Percentiles rank a stretch among this genome's conserved stretches.
phyloP scores from a whole-genome alignment of 2,113 vertebrate genomes.

The Leucosticte australis region DNA sequence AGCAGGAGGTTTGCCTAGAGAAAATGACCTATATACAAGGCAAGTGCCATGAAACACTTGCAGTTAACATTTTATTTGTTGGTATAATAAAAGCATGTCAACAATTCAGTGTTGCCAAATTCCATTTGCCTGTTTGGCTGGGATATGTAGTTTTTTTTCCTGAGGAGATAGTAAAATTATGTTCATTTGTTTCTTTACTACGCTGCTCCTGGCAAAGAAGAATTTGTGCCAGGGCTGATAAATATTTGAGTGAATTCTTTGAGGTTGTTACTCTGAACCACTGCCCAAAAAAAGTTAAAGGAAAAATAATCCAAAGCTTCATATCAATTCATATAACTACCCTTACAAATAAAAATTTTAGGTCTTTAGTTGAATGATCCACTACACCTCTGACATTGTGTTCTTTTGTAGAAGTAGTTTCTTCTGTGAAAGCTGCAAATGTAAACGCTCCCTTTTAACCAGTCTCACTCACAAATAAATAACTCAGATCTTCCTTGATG shows the following conservation, averaged over 20 bases:
- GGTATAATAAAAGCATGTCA: slow-evolving; percentile 25
- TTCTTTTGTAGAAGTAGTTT: not conserved
- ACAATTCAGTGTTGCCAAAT: slow-evolving; percentile 1
- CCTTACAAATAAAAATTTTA: not conserved
- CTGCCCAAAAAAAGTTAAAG: not conserved
- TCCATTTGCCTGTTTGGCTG: slow-evolving; percentile 16
- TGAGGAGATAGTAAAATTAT: not conserved
- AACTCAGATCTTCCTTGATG: not conserved
- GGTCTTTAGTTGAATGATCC: not conserved
- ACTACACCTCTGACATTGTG: not conserved
- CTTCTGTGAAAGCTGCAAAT: not conserved
- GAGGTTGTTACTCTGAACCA: not conserved
- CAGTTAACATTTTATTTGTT: not conserved
- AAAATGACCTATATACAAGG: slow-evolving; percentile 19
- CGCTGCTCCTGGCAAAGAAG: not conserved
- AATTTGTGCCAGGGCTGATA: not conserved
- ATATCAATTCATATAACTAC: not conserved
- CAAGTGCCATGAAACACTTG: not conserved
- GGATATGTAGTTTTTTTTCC: slow-evolving; percentile 11
- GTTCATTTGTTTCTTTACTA: slow-evolving; percentile 5
- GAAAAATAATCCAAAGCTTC: not conserved
- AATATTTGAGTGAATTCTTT: slow-evolving; percentile 6
- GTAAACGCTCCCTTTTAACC: not conserved
- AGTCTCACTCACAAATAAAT: not conserved
- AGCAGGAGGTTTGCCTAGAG: not conserved